Evolutionary conservation across 1,140 invertebrate genomes (phyloP), one percentile per base, ranked within the genome.

Genomic region (Brachionus paranguensis): DNA sequence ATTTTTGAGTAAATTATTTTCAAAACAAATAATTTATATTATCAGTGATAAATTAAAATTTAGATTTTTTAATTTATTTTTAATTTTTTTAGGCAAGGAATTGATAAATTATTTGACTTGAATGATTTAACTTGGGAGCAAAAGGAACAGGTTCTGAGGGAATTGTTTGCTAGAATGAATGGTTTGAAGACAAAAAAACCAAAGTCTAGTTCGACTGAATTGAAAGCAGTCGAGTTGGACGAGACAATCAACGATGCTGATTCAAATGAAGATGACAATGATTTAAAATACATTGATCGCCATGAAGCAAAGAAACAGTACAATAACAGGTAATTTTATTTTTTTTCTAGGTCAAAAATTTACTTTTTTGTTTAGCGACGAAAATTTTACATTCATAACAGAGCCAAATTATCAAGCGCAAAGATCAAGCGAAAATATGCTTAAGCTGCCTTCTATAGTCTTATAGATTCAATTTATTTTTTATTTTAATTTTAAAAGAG

Each of bases 111-210:
- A 60, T 87, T 89, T 60, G 88, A 89, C 55, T 86, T 90, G 33
- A 86, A 85, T 85, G 89, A 90, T 83, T 85, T 90, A 17, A 89
- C 89, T 4, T 90, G 89, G 89, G 89, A 90, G 84, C 88, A 90
- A 84, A 89, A 89, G 83, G 89, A 90, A 83, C 72, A 86, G 53
- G 88, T 90, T 2, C 84, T 90, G 17, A 84, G 89, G 17, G 88
- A 88, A 83, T 84, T 90, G 33, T 90, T 90, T 87, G 87, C 87
- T 17, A 87, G 86, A 78, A 90, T 90, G 87, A 90, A 90, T 84
- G 86, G 87, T 4, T 85, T 84, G 8, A 85, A 64, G 29, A 79
- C 43, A 17, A 64, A 70, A 50, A 64, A 85, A 70, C 17, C 20
- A 0, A 76, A 53, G n/a, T n/a, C 24, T n/a, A 50, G 6, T 50